Base-by-base conservation (phyloP, 2,797 vertebrate genomes). In the Lateolabrax maculatus region DNA sequence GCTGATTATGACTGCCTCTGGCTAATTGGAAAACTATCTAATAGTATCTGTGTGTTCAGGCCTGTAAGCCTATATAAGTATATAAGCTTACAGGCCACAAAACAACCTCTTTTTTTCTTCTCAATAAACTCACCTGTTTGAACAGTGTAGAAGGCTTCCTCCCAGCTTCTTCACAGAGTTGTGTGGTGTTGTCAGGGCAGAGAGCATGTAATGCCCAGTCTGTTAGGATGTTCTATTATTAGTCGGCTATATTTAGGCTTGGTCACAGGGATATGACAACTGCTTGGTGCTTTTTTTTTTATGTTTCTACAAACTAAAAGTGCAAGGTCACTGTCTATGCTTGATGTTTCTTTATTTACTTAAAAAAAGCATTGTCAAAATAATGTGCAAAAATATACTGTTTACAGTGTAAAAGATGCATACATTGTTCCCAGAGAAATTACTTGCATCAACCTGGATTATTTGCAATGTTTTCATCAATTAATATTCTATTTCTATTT, bases 211-310 rank as follows among this genome's bases (percentile, higher is more conserved):
- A 64, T 58, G 72, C 51, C 39, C 74, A 62, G 68, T 62, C 61
- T 75, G 58, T 53, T 19, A 16, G 43, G 39, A 46, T 57, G 19
- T 51, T 76, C 86, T 85, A 87, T 84, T 71, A 71, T 86, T 88
- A 84, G 81, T 51, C 70, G 25, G 36, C 39, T 87, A 83, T 86
- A 81, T 86, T 80, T 75, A 58, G 63, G 25, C 31, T 27, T 52
- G 53, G 31, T 68, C 62, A 64, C 61, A 31, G 67, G 27, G 58
- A 41, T 12, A 56, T 79, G 64, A 79, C 27, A 72, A 70, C 72
- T 74, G 49, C 48, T 37, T 23, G 5, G 46, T 21, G 2, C 39
- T 21, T 64, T 60, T 72, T 65, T 37, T 31, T 48, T 73, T n/a
- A n/a, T 10, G 15, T 29, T 36, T 52, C 41, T 23, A 46, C 9